Conservation (phyloP, 30 jellyfish, hydroid and myxozoan species). For the Pelagia noctiluca region DNA sequence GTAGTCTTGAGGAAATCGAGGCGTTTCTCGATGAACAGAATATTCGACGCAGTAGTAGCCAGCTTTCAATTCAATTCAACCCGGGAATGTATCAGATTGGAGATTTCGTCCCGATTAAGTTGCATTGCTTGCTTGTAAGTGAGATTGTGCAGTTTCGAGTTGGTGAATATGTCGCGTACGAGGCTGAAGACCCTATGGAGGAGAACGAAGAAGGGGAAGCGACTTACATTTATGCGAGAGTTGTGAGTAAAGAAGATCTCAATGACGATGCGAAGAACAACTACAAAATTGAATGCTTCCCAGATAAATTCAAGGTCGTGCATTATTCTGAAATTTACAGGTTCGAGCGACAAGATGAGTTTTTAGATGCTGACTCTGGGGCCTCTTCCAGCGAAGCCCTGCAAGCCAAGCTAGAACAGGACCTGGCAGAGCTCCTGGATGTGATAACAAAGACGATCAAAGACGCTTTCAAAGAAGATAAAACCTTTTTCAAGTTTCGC, state of each 20-base stretch:
- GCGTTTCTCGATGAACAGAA: slow-evolving; percentile 33
- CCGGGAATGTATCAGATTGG: slow-evolving; percentile 54
- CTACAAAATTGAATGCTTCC: slow-evolving; percentile 35
- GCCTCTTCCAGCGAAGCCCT: background rate
- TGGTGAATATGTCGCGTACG: slow-evolving; percentile 82
- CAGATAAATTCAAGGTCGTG: slow-evolving; percentile 21
- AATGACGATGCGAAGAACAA: background rate
- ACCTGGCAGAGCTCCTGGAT: slow-evolving; percentile 12
- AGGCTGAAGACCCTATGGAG: slow-evolving; percentile 49
- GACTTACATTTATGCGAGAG: slow-evolving; percentile 56
- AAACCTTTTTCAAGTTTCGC: slow-evolving; percentile 38
- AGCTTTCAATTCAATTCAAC: background rate
- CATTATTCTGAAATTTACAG: slow-evolving; percentile 31
- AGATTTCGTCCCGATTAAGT: slow-evolving; percentile 71
- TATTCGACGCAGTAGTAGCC: slow-evolving; percentile 7
- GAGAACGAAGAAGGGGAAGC: slow-evolving; percentile 61
- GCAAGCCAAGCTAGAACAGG: background rate
- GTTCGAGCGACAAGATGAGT: slow-evolving; percentile 30
- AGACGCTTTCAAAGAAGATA: slow-evolving; percentile 26
- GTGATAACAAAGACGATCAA: slow-evolving; percentile 44
- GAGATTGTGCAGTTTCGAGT: slow-evolving; percentile 54
- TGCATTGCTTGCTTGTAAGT: slow-evolving; percentile 55
- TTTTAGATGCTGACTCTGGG: background rate
- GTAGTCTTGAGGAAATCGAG: slow-evolving; percentile 24
- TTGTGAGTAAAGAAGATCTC: slow-evolving; percentile 21